Base-by-base conservation (phyloP, 2,797 vertebrate genomes). In the Pseudomugil gertrudae region DNA sequence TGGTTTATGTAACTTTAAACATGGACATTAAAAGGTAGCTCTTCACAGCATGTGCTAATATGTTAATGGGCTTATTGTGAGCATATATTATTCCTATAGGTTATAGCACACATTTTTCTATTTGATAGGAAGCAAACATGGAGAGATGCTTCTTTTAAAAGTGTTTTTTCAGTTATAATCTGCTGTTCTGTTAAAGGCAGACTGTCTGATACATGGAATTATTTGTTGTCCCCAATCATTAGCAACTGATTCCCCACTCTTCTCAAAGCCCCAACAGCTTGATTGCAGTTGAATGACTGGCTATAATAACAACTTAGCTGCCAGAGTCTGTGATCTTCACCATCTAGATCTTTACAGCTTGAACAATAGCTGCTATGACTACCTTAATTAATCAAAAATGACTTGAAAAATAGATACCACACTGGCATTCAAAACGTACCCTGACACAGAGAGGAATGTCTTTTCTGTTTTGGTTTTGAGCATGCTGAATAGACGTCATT, bases 391-490 rank as follows among this genome's bases (percentile, higher is more conserved):
- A 70, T 85, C 69, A 62, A 76, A 30, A 75, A 64, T 57, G 75
- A 75, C 33, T 65, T 68, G 23, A 33, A 68, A 38, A 78, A 68
- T 50, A 38, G 45, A 69, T 58, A 78, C 72, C 29, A 53, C 50
- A 40, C 35, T 24, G 24, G 40, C 19, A 72, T 76, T 81, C 47
- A 57, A 56, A 53, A 60, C 63, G 40, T 2, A 64, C 56, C 63
- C 73, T 48, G 65, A 76, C 69, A 62, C 51, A 40, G n/a, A 21
- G 38, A 70, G 57, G 70, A 83, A 81, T 73, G 57, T 33, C 40
- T 59, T 57, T 40, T 55, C 23, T 89, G 84, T 88, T 92, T 90
- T 90, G 82, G 53, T 76, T 92, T 72, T 78, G 64, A 78, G 63
- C 3, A 3, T 21, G 51, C 78, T 83, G 76, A 90, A 87, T 79